These are phyloP conservation scores for Cyanoliseus patagonus DNA, from an alignment of 2,113 vertebrate genomes.

Conservation along the genomic window DNA sequence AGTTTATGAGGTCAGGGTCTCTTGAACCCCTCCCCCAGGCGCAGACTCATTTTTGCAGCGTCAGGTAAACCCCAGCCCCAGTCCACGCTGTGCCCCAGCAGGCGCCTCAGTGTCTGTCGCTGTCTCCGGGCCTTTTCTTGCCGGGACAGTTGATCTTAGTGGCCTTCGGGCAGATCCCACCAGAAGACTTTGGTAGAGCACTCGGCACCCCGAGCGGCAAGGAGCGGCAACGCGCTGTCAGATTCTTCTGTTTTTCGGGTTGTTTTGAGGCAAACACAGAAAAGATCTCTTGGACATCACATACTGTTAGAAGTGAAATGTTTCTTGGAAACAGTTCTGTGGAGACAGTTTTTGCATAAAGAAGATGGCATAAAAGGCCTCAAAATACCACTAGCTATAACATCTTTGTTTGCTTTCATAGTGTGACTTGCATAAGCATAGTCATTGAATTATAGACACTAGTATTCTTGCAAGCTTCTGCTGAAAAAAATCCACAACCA, in stretches of 20 bases:
- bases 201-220: neutral
- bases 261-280: neutral
- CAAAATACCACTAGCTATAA: neutral
- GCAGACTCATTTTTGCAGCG: accelerated
- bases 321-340: neutral
- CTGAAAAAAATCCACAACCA: neutral
- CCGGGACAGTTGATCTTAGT: accelerated
- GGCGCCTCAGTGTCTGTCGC: neutral
- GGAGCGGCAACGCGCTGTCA: accelerated
- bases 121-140: neutral
- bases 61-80: neutral
- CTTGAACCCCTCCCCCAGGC: neutral
- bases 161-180: neutral
- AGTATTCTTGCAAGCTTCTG: neutral
- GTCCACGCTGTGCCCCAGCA: neutral
- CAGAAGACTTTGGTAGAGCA: neutral
- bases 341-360: neutral
- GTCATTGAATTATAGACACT: neutral
- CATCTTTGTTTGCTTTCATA: neutral
- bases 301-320: neutral
- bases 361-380: neutral
- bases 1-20: neutral
- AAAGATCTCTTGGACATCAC: neutral
- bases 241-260: neutral
- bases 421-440: neutral